Percentiles rank a stretch among this genome's conserved stretches.
phyloP scores from a whole-genome alignment of 2,797 vertebrate genomes.

The Poeciliopsis presidionis region DNA sequence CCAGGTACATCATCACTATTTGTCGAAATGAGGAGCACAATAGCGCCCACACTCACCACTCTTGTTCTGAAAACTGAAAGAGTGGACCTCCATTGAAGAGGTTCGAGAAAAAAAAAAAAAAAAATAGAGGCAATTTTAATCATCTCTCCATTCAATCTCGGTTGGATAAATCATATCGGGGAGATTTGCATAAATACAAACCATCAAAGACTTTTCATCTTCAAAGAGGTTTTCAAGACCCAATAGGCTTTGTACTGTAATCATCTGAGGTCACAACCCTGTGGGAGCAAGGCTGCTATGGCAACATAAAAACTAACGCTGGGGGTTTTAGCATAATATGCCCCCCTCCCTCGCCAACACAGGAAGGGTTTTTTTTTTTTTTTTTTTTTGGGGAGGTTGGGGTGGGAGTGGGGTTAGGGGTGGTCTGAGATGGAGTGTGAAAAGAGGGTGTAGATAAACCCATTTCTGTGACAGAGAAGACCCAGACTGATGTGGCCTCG shows the following conservation, averaged over 20 bases:
- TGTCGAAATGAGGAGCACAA: slow-evolving; percentile 88
- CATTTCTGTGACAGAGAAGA: slow-evolving; percentile 72
- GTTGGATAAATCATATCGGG: slow-evolving; percentile 99
- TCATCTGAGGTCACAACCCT: slow-evolving; percentile 99
- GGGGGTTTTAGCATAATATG: slow-evolving; percentile 99
- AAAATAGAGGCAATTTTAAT: slow-evolving; percentile 99
- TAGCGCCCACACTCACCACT: slow-evolving; percentile 84
- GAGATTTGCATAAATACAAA: slow-evolving; percentile 99
- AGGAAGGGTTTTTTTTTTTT: slow-evolving; percentile 49
- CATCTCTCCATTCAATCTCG: slow-evolving; percentile 99
- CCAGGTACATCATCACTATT: slow-evolving; percentile 86
- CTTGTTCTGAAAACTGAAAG: slow-evolving; percentile 88
- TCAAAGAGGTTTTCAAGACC: slow-evolving; percentile 99
- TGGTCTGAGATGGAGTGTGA: slow-evolving; percentile 63
- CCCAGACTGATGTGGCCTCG: slow-evolving; percentile 56
- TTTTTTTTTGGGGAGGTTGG: not conserved
- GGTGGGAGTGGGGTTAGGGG: not conserved
- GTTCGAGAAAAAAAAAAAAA: slow-evolving; percentile 65
- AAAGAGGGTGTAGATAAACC: slow-evolving; percentile 77
- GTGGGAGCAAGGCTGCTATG: slow-evolving; percentile 99
- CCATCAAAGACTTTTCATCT: slow-evolving; percentile 99
- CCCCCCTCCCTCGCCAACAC: slow-evolving; percentile 63
- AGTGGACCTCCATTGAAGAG: slow-evolving; percentile 94
- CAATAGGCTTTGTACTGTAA: slow-evolving; percentile 99
- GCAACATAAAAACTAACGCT: slow-evolving; percentile 99